Evolutionary conservation across 1,140 invertebrate genomes (phyloP).

Genomic region (Diplogasteroides magnus): DNA sequence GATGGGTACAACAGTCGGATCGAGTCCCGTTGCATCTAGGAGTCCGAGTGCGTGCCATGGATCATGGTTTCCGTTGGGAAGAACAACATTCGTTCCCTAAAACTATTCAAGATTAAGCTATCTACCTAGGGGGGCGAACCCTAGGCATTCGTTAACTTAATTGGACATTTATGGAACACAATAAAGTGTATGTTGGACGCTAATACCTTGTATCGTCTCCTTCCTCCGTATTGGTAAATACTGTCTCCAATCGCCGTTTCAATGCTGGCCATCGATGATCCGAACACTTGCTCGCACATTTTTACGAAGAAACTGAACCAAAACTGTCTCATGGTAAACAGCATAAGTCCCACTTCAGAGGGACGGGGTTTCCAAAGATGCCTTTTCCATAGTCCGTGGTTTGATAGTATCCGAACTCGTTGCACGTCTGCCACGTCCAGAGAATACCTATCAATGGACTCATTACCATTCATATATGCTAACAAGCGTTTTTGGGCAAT

Average conservation of each 20-base stretch:
- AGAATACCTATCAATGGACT: not conserved
- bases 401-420: not conserved
- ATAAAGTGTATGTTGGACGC: too few relatives aligned
- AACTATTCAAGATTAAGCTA: not conserved
- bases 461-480: not conserved
- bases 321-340: not conserved
- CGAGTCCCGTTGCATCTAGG: not conserved
- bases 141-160: too few relatives aligned
- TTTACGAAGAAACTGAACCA: not conserved
- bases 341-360: not conserved
- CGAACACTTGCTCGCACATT: not conserved
- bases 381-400: not conserved
- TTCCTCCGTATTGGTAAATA: not conserved
- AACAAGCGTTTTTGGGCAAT: not conserved
- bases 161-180: too few relatives aligned
- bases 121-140: too few relatives aligned
- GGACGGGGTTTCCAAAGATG: not conserved
- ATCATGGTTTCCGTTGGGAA: not conserved
- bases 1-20: not conserved
- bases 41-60: not conserved
- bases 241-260: not conserved
- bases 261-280: not conserved
- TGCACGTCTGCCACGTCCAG: not conserved
- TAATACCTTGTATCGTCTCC: not conserved
- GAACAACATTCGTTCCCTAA: not conserved